phyloP scores from a whole-genome alignment of 2,797 vertebrate species.

The Rhinella marina region DNA sequence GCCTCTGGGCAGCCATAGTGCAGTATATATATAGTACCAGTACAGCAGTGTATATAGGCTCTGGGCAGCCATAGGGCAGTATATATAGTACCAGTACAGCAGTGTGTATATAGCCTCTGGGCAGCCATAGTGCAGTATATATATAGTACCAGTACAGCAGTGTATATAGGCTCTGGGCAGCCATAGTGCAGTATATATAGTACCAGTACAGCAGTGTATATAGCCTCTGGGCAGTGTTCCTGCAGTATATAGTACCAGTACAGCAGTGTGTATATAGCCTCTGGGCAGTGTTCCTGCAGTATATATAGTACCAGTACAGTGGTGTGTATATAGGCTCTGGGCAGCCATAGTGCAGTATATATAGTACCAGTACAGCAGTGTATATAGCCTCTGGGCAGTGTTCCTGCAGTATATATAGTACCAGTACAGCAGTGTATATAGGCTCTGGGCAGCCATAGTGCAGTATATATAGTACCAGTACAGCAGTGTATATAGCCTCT shows the following conservation, averaged over 20 bases:
- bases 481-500: no score
- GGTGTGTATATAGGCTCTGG: no score
- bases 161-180: neutral
- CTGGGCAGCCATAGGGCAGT: neutral
- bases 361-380: no score
- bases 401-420: no score
- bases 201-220: neutral
- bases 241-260: neutral
- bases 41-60: neutral
- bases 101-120: neutral
- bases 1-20: neutral
- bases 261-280: no score
- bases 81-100: neutral
- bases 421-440: no score
- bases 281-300: no score
- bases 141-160: neutral
- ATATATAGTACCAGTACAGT: no score
- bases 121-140: neutral
- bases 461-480: no score
- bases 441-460: no score
- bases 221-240: neutral
- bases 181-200: neutral
- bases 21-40: neutral
- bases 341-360: no score
- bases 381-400: no score